These are phyloP conservation scores for Sebastes vulpes DNA, from an alignment of 2,797 vertebrate species.

Conservation along the genomic window DNA sequence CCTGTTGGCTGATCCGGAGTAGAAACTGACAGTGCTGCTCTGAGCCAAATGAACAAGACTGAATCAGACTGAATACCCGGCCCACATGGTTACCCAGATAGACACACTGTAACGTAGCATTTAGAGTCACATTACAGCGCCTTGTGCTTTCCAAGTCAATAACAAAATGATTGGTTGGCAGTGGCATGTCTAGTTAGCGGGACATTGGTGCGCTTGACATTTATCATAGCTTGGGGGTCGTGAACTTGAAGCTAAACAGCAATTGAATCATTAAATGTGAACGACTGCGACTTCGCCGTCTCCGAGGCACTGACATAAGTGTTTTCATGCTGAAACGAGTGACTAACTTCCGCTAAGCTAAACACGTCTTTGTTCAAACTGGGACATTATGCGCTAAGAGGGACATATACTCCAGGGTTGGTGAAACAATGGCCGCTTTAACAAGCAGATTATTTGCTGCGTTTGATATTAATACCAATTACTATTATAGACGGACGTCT, in stretches of 20 bases:
- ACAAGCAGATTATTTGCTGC: slow-evolving; percentile 61
- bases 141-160: slow-evolving; percentile 73
- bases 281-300: slow-evolving; percentile 57
- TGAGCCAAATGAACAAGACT: slow-evolving; percentile 36
- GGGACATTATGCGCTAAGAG: slow-evolving; percentile 71
- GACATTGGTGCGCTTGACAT: slow-evolving; percentile 81
- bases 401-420: slow-evolving; percentile 46
- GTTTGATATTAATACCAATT: slow-evolving; percentile 69
- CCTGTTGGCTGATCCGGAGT: slow-evolving; percentile 17
- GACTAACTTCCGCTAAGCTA: slow-evolving; percentile 79
- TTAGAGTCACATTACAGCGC: slow-evolving; percentile 74
- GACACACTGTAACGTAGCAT: slow-evolving; percentile 56
- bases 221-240: slow-evolving; percentile 81
- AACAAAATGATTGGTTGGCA: slow-evolving; percentile 78
- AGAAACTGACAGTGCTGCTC: slow-evolving; percentile 31
- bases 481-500: slow-evolving; percentile 51
- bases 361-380: slow-evolving; percentile 78
- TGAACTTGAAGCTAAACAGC: slow-evolving; percentile 76
- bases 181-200: slow-evolving; percentile 77
- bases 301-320: slow-evolving; percentile 75
- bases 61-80: slow-evolving; percentile 37
- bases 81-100: slow-evolving; percentile 54
- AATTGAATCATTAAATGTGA: slow-evolving; percentile 80
- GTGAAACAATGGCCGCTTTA: slow-evolving; percentile 67
- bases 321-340: slow-evolving; percentile 82